Conservation (phyloP, 2,888 invertebrate genomes). For the Loripinus fragilis region DNA sequence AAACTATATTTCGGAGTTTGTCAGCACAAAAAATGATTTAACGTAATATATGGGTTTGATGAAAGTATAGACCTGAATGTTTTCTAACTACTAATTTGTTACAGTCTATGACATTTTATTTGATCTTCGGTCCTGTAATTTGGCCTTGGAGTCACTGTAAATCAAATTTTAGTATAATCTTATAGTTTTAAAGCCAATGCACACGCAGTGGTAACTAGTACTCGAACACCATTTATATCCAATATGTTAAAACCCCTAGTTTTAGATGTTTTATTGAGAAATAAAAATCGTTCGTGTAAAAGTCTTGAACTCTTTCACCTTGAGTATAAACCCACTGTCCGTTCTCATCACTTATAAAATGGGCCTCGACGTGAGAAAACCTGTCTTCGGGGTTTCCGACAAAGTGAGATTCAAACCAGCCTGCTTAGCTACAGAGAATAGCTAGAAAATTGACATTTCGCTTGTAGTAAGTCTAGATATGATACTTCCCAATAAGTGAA, state of each 20-base stretch:
- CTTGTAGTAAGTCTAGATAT: no score
- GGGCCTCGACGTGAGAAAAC: no score
- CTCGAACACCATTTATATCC: not conserved
- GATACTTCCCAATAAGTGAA: no score
- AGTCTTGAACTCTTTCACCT: not conserved
- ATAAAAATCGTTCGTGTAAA: not conserved
- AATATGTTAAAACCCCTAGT: not conserved
- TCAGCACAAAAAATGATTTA: not conserved
- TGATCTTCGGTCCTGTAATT: slow-evolving; percentile 12
- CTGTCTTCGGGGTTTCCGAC: no score
- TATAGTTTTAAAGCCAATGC: not conserved
- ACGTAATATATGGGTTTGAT: slow-evolving; percentile 1
- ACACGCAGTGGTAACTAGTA: slow-evolving; percentile 18
- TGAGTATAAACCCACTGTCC: no score
- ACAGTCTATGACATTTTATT: not conserved
- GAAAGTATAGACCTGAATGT: not conserved
- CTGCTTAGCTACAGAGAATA: no score
- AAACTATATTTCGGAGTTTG: no score
- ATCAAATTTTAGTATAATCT: slow-evolving; percentile 5
- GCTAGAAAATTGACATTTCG: no score
- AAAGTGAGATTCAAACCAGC: no score
- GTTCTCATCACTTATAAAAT: no score
- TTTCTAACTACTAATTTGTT: not conserved
- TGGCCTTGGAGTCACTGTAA: not conserved
- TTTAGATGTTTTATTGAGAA: not conserved